Conservation (phyloP, 1,140 invertebrate species). For the Anoplolepis gracilipes region DNA sequence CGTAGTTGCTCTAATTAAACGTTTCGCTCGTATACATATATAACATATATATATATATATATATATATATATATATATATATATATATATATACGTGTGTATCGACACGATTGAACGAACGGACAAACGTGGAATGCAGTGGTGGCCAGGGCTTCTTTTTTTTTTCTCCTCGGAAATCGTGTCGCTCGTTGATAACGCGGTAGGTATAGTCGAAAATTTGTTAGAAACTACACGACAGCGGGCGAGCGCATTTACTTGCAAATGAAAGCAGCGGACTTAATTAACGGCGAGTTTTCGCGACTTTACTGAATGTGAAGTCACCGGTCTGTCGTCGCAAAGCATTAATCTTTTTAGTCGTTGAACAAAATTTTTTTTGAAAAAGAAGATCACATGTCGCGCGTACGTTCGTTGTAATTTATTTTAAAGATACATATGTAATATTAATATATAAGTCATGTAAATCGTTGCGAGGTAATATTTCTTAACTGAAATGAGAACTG, state of each 20-base stretch:
- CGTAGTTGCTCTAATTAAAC: slow-evolving; percentile 65
- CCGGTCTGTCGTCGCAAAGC: neutral
- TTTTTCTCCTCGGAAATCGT: slow-evolving; percentile 3
- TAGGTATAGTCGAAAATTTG: slow-evolving; percentile 49
- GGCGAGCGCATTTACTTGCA: slow-evolving; percentile 45
- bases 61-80: neutral
- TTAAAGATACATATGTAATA: neutral
- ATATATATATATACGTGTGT: slow-evolving; percentile 1
- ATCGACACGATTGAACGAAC: slow-evolving; percentile 38
- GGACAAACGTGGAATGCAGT: slow-evolving; percentile 15
- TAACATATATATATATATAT: too few species aligned
- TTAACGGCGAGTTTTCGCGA: slow-evolving; percentile 43
- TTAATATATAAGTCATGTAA: neutral
- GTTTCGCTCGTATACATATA: slow-evolving; percentile 38
- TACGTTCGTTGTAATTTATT: neutral
- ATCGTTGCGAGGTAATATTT: too few species aligned
- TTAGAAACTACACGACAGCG: slow-evolving; percentile 8
- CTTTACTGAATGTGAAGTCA: slow-evolving; percentile 39
- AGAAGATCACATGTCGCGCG: neutral
- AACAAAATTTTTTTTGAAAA: neutral
- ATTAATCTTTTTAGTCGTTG: slow-evolving; percentile 28
- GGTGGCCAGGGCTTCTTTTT: neutral
- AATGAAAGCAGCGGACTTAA: slow-evolving; percentile 53
- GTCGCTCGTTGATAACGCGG: slow-evolving; percentile 38
- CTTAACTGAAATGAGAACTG: too few species aligned